phyloP scores from a whole-genome alignment of 2,113 vertebrate species.

The Cichladusa arquata region DNA sequence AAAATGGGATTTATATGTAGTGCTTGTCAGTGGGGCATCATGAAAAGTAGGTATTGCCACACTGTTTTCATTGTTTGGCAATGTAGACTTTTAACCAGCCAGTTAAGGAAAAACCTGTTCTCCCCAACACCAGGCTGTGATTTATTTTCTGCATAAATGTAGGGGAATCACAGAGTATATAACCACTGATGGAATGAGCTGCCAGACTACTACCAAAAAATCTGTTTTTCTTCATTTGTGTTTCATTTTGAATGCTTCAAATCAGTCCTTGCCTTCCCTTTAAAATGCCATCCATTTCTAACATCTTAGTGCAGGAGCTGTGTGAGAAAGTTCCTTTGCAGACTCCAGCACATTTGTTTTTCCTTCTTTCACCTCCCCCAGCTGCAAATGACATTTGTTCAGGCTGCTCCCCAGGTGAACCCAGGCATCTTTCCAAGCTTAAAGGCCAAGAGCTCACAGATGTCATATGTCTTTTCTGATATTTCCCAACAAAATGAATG shows the following conservation, averaged over 20 bases:
- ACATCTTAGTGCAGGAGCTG: neutral
- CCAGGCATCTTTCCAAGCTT: neutral
- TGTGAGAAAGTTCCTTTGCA: neutral
- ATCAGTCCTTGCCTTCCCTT: neutral
- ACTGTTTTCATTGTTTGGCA: neutral
- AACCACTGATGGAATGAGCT: neutral
- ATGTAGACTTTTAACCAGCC: neutral
- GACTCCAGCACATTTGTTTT: neutral
- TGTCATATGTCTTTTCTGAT: neutral
- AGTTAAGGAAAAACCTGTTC: neutral
- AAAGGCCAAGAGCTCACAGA: neutral
- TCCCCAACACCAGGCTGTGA: neutral
- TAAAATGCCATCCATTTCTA: accelerated
- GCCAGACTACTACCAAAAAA: neutral
- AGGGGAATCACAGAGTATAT: neutral
- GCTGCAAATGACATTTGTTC: neutral
- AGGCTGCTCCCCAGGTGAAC: neutral
- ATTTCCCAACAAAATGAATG: neutral
- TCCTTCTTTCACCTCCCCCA: neutral
- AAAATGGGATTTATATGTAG: neutral
- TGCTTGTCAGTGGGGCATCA: neutral
- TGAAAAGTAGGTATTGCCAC: neutral
- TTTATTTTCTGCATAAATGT: neutral
- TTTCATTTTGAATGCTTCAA: neutral
- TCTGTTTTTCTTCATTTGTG: neutral